Conservation (phyloP, 2,113 vertebrate species). For the Seriola aureovittata region DNA sequence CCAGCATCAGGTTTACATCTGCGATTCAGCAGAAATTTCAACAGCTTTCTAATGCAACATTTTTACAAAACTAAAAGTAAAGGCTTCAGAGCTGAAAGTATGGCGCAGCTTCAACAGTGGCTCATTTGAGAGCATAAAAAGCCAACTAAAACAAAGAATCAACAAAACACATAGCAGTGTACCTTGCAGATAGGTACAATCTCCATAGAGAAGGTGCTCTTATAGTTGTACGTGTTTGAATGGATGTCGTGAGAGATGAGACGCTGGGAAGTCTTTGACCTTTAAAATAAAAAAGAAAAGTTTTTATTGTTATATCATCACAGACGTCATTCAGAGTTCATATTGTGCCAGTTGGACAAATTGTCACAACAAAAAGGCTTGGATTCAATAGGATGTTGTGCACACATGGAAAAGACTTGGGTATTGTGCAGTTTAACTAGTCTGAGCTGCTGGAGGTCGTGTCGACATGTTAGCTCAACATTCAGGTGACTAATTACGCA, state of each 20-base stretch:
- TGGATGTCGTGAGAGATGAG: conserved; percentile 98
- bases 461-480: background rate
- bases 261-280: conserved; percentile 94
- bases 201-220: conserved; percentile 97
- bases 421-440: background rate
- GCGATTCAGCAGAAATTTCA: background rate
- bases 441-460: background rate
- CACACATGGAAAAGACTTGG: background rate
- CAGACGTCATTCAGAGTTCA: background rate
- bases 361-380: background rate
- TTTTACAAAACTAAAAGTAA: background rate
- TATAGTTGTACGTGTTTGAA: conserved; percentile 96
- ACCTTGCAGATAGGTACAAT: conserved; percentile 99
- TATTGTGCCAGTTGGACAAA: background rate
- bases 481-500: background rate
- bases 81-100: background rate
- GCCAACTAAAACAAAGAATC: background rate
- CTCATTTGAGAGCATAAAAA: background rate
- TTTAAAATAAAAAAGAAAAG: conserved; percentile 64
- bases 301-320: background rate
- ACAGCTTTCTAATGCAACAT: conserved; percentile 13
- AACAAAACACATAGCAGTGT: background rate
- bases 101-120: background rate
- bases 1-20: background rate
- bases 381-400: background rate